Evolutionary conservation across 2,797 vertebrate species (phyloP), one percentile per base, ranked within the genome.

Genomic region (Coregonus sp.): DNA sequence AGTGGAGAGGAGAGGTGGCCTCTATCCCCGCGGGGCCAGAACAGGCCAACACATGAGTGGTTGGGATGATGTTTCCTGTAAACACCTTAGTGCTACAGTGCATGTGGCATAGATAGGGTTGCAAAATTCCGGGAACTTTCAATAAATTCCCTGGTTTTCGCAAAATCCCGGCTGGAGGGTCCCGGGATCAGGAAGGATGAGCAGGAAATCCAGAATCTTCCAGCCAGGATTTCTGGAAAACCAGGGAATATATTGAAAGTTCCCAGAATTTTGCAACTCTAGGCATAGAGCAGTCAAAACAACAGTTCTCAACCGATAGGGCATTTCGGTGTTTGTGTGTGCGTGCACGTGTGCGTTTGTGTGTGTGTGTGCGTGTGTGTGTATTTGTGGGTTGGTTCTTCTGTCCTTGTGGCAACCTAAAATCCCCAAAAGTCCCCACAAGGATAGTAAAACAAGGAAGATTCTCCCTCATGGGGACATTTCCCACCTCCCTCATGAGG

Each of bases 41-140:
- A 79, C 86, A 88, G 81, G 83, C 85, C 86, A 90, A 90, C 89
- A 88, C 82, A 89, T 79, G 86, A 90, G 82, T 82, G 81, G 82
- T 78, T 61, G 71, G 75, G 80, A 83, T 85, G 76, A 78, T 82
- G 85, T 88, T 91, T 89, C 87, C 89, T 87, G 88, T 91, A 91
- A 92, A 90, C 88, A 90, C 82, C 73, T 79, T 68, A 25, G 76
- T 83, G 86, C 81, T 85, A 73, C 82, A 80, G 80, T 82, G 85
- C 83, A 87, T 84, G 80, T 91, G 88, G 83, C 77, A 74, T 72
- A 59, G 2, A 47, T 12, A 47, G 9, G 40, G 40, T 47, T 47
- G 9, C 9, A 47, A 47, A 47, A 47, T 47, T 47, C 40, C 11
- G 9, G 40, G 40, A 47, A 47, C 40, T 47, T 47, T 47, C 9